Percentiles rank a stretch among this genome's conserved stretches.
Evolutionary conservation across 2,888 invertebrate species (phyloP).

Genomic region (Temnothorax ravouxi): DNA sequence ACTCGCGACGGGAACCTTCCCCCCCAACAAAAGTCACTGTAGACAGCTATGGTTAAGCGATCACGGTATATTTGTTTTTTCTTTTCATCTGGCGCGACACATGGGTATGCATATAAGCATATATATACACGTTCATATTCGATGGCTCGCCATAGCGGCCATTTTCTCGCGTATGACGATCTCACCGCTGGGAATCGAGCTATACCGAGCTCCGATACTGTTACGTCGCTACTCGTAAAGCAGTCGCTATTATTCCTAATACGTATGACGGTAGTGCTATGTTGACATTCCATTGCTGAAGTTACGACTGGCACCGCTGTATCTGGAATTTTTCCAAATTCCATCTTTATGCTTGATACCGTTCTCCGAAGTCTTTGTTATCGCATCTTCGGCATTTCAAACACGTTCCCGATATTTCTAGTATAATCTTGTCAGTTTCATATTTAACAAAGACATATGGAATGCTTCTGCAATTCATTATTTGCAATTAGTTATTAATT

Average conservation of each 20-base stretch:
- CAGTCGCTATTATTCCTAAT: conserved; percentile 74
- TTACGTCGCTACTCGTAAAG: conserved; percentile 70
- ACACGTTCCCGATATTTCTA: not conserved
- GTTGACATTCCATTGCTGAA: conserved; percentile 72
- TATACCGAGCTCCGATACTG: conserved; percentile 63
- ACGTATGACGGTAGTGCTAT: conserved; percentile 67
- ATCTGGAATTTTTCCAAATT: conserved; percentile 34
- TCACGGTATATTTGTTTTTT: conserved; percentile 72
- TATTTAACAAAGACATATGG: not conserved
- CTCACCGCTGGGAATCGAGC: conserved; percentile 26
- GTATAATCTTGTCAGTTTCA: not conserved
- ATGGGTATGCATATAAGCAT: conserved; percentile 48
- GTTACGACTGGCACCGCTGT: conserved; percentile 57
- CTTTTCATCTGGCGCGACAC: conserved; percentile 67
- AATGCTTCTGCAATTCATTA: not conserved
- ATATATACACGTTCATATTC: conserved; percentile 4
- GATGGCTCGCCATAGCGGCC: conserved; percentile 3
- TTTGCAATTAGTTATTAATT: not conserved
- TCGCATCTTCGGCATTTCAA: not conserved
- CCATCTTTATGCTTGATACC: not conserved
- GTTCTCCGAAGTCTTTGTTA: not conserved
- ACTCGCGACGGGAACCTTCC: conserved; percentile 55
- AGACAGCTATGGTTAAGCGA: conserved; percentile 73
- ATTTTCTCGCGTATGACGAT: conserved; percentile 44
- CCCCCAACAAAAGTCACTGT: conserved; percentile 63